phyloP scores from a whole-genome alignment of 2,888 invertebrate species.

The Dryadula phaetusa region DNA sequence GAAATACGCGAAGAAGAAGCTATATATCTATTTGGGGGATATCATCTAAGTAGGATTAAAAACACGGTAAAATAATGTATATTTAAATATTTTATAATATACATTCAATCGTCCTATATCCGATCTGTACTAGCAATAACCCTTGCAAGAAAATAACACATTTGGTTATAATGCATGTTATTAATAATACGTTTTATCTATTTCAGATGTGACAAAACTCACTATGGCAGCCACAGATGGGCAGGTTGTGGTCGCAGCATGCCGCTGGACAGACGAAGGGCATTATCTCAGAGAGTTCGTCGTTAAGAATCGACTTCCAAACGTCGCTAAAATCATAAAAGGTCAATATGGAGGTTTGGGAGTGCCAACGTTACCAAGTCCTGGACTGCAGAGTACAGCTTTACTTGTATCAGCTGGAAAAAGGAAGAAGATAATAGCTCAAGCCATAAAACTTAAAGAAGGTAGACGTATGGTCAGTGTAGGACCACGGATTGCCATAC shows the following conservation, averaged over 20 bases:
- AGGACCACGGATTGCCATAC: slow-evolving; percentile 93
- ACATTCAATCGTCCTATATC: no score
- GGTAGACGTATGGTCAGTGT: slow-evolving; percentile 92
- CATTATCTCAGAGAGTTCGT: slow-evolving; percentile 90
- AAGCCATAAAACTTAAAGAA: slow-evolving; percentile 95
- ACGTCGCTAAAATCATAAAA: slow-evolving; percentile 95
- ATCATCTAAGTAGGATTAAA: no score
- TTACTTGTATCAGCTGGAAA: slow-evolving; percentile 93
- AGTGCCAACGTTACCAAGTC: slow-evolving; percentile 93
- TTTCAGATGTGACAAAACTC: slow-evolving; percentile 83
- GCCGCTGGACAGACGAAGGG: slow-evolving; percentile 90
- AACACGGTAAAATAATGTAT: no score
- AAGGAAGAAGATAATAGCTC: slow-evolving; percentile 93
- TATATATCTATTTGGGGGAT: no score
- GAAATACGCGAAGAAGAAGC: background rate
- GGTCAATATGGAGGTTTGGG: slow-evolving; percentile 97
- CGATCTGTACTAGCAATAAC: no score
- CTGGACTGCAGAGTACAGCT: slow-evolving; percentile 93
- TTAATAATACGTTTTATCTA: slow-evolving; percentile 46
- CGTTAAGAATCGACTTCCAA: slow-evolving; percentile 90
- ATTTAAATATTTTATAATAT: no score
- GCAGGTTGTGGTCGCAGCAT: slow-evolving; percentile 94
- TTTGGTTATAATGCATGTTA: no score
- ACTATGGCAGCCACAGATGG: slow-evolving; percentile 95
- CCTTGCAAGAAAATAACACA: background rate